A percentile compares a stretch with the other conserved stretches of the same genome.
Conservation (phyloP, 1,140 invertebrate species). For the Hyles euphorbiae region DNA sequence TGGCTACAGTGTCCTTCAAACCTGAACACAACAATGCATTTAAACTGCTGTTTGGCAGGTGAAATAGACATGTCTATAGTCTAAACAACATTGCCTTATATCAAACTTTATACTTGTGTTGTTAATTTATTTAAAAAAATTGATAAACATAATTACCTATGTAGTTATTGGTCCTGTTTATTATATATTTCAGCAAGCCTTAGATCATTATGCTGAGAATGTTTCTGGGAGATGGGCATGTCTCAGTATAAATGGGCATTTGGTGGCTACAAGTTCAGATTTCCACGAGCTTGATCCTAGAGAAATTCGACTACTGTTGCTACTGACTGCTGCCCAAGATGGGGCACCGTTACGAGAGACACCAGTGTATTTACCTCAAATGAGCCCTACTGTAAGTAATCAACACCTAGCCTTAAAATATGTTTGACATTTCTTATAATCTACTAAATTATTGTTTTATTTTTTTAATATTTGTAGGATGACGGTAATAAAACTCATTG, state of each 20-base stretch:
- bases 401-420: neutral
- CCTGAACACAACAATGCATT: too few relatives aligned
- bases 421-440: neutral
- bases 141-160: too few relatives aligned
- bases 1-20: too few relatives aligned
- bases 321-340: conserved; percentile 80
- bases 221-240: conserved; percentile 88
- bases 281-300: conserved; percentile 85
- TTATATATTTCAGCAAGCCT: conserved; percentile 77
- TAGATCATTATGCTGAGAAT: conserved; percentile 85
- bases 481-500: too few relatives aligned
- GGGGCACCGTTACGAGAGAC: conserved; percentile 83
- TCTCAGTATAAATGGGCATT: conserved; percentile 83
- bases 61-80: too few relatives aligned
- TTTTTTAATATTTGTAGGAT: neutral
- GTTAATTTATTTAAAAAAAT: too few relatives aligned
- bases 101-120: too few relatives aligned
- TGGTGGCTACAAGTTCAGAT: conserved; percentile 86
- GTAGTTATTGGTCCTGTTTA: too few relatives aligned
- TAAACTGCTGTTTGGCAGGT: too few relatives aligned
- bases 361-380: conserved; percentile 87
- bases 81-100: too few relatives aligned
- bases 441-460: too few relatives aligned
- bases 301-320: conserved; percentile 84
- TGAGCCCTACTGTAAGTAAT: conserved; percentile 84